phyloP scores from a whole-genome alignment of 2,113 vertebrate species.

The Labeo rohita region DNA sequence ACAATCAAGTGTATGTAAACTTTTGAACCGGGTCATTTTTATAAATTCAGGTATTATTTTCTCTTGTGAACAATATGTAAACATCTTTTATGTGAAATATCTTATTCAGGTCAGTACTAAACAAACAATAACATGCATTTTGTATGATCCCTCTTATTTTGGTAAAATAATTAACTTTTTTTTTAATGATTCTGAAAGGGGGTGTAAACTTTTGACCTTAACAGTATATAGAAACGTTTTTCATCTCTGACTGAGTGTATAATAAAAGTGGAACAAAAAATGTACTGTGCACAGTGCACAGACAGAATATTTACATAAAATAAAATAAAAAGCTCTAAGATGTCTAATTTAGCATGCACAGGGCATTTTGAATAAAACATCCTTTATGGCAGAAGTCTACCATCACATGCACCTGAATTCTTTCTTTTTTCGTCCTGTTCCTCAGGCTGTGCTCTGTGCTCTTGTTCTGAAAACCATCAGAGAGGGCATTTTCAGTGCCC shows the following conservation, averaged over 20 bases:
- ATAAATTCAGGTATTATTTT: too few relatives aligned
- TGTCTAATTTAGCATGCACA: conserved; percentile 1
- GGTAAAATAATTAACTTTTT: too few relatives aligned
- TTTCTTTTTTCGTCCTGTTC: background rate
- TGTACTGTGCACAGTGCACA: background rate
- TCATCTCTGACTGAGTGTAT: background rate
- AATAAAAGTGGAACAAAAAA: background rate
- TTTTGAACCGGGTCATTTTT: too few relatives aligned
- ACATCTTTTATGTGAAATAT: too few relatives aligned
- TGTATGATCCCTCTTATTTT: too few relatives aligned
- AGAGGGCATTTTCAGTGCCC: conserved; percentile 18
- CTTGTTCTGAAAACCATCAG: conserved; percentile 33
- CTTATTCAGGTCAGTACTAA: too few relatives aligned
- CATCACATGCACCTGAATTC: background rate
- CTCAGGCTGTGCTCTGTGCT: background rate
- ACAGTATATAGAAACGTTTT: background rate
- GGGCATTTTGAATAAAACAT: conserved; percentile 15
- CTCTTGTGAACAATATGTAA: too few relatives aligned
- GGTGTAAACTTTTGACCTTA: too few relatives aligned
- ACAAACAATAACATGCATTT: too few relatives aligned
- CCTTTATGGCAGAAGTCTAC: conserved; percentile 12
- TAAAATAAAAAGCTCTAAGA: background rate
- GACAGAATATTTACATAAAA: background rate
- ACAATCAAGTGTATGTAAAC: too few relatives aligned
- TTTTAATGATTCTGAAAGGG: too few relatives aligned